Conservation (phyloP, 2,888 invertebrate species). For the Alloscopus bannaensis region DNA sequence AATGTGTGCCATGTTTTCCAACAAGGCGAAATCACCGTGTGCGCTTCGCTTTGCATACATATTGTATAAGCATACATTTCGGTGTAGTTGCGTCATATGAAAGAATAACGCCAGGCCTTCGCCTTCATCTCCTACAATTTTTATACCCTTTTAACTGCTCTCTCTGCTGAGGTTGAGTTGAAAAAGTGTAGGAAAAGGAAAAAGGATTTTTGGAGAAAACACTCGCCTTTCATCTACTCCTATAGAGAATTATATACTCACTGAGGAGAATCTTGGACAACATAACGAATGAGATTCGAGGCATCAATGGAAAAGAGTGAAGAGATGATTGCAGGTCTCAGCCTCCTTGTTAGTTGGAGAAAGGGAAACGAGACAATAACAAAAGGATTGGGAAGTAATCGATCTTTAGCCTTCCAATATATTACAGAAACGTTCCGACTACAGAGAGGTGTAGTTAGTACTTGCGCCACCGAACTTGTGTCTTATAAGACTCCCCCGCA, state of each 20-base stretch:
- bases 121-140: neutral
- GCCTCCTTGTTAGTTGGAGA: constrained; percentile 39
- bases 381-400: constrained; percentile 59
- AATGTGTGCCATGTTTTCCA: too few relatives aligned
- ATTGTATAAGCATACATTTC: too few relatives aligned
- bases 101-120: too few relatives aligned
- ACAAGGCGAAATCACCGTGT: constrained; percentile 6
- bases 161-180: too few relatives aligned
- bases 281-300: constrained; percentile 32
- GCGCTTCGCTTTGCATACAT: too few relatives aligned
- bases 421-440: constrained; percentile 46
- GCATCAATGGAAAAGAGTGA: constrained; percentile 14
- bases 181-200: constrained; percentile 24
- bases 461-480: constrained; percentile 21
- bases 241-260: too few relatives aligned
- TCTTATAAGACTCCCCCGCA: too few relatives aligned
- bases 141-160: constrained; percentile 7
- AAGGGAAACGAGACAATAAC: constrained; percentile 51
- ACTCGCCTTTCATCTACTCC: constrained; percentile 19
- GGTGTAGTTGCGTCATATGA: too few relatives aligned
- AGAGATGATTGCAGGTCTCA: constrained; percentile 50
- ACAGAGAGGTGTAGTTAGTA: neutral
- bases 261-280: neutral
- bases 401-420: constrained; percentile 59
- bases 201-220: constrained; percentile 35